These are phyloP conservation scores for Raillietiella orientalis DNA, from an alignment of 2,888 invertebrate genomes.

Conservation along the genomic window DNA sequence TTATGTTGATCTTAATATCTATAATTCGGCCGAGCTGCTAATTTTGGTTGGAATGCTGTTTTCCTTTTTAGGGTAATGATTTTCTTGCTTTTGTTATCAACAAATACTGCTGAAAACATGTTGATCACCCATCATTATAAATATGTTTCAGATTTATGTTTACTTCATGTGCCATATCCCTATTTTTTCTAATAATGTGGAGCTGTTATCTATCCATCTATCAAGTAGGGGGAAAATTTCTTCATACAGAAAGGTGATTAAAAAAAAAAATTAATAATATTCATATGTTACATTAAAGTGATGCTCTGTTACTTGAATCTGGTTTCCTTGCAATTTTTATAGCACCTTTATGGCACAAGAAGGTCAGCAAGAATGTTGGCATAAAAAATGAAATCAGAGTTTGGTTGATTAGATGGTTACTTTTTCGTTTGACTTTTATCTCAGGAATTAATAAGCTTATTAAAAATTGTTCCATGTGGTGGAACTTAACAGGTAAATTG, in stretches of 20 bases:
- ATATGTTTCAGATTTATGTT: slow-evolving; percentile 19
- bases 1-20: slow-evolving; percentile 25
- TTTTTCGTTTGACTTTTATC: slow-evolving; percentile 34
- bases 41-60: slow-evolving; percentile 25
- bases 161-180: no score
- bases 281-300: slow-evolving; percentile 17
- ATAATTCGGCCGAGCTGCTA: slow-evolving; percentile 30
- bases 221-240: slow-evolving; percentile 37
- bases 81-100: slow-evolving; percentile 4
- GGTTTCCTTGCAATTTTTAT: slow-evolving; percentile 32
- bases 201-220: slow-evolving; percentile 34
- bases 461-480: slow-evolving; percentile 38
- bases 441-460: slow-evolving; percentile 33
- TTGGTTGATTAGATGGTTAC: slow-evolving; percentile 34
- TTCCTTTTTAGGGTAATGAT: slow-evolving; percentile 29
- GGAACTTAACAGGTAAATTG: slow-evolving; percentile 29
- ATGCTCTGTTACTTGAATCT: slow-evolving; percentile 32
- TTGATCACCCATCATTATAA: no score
- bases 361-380: slow-evolving; percentile 11
- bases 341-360: slow-evolving; percentile 22
- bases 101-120: no score
- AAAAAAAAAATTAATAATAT: not conserved
- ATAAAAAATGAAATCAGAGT: slow-evolving; percentile 18
- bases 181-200: slow-evolving; percentile 28
- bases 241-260: slow-evolving; percentile 32